phyloP scores from a whole-genome alignment of 1,140 invertebrate species.

The Temnothorax nylanderi region DNA sequence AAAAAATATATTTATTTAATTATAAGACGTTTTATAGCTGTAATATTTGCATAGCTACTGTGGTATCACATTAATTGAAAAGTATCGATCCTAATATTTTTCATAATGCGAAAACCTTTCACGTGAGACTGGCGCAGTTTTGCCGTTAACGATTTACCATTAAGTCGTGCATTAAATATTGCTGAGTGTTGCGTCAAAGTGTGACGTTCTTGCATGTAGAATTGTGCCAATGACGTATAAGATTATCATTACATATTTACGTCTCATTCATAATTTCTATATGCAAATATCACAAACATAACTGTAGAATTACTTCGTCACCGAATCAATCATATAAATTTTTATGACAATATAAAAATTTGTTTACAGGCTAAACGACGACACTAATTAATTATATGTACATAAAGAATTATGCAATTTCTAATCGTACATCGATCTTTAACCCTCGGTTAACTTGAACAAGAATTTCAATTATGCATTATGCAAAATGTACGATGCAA shows the following conservation, averaged over 20 bases:
- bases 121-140: background rate
- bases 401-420: background rate
- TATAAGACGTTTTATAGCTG: too few relatives aligned
- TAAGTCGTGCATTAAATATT: conserved; percentile 6
- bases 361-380: background rate
- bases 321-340: background rate
- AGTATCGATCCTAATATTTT: background rate
- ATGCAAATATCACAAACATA: background rate
- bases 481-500: background rate
- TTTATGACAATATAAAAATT: conserved; percentile 32
- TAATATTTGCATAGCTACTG: background rate
- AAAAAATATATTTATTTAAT: background rate
- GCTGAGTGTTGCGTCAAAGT: background rate
- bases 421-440: conserved; percentile 29
- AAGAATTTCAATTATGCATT: conserved; percentile 33
- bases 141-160: conserved; percentile 1
- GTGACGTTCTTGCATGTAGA: background rate
- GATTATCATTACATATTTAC: background rate
- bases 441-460: background rate
- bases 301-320: background rate
- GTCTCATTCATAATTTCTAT: background rate
- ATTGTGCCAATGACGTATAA: conserved; percentile 31
- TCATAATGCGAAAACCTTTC: conserved; percentile 12
- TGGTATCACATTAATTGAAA: too few relatives aligned
- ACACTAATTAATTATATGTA: conserved; percentile 1